phyloP scores from a whole-genome alignment of 2,888 invertebrate genomes.

The Capitulum mitella region DNA sequence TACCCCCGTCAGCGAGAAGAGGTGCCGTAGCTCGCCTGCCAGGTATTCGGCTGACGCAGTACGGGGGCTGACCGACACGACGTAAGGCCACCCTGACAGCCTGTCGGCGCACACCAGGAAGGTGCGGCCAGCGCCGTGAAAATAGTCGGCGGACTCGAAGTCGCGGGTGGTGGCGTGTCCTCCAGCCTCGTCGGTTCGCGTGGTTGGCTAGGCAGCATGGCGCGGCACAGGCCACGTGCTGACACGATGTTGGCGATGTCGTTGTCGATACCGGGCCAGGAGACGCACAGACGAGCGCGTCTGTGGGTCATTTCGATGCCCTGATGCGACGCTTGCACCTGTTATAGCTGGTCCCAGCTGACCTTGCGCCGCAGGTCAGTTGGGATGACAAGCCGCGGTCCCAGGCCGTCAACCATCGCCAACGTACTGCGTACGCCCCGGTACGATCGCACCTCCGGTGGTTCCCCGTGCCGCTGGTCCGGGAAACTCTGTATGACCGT shows the following conservation, averaged over 20 bases:
- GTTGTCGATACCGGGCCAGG: slow-evolving; percentile 33
- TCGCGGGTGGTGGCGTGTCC: slow-evolving; percentile 9
- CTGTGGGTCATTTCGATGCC: slow-evolving; percentile 34
- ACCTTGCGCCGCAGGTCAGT: no score
- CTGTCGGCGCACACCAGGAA: no score
- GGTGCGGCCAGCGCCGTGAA: neutral
- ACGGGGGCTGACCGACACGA: neutral
- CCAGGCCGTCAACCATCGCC: slow-evolving; percentile 31
- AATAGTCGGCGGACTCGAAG: neutral
- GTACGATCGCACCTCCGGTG: neutral
- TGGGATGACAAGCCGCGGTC: slow-evolving; percentile 30
- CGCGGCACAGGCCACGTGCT: neutral
- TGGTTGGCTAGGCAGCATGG: neutral
- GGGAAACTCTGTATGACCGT: neutral
- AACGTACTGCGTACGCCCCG: slow-evolving; percentile 26
- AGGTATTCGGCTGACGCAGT: slow-evolving; percentile 24
- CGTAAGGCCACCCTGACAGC: slow-evolving; percentile 27
- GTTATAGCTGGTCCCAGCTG: no score
- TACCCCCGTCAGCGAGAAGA: no score
- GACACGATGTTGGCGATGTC: slow-evolving; percentile 29
- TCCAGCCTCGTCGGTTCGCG: slow-evolving; percentile 17
- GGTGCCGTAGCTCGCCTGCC: neutral
- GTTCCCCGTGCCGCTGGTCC: neutral
- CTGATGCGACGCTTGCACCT: no score
- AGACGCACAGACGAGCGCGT: slow-evolving; percentile 30